Percentiles rank a stretch among this genome's conserved stretches.
Conservation (phyloP, 1,140 invertebrate genomes). For the Galleria mellonella region DNA sequence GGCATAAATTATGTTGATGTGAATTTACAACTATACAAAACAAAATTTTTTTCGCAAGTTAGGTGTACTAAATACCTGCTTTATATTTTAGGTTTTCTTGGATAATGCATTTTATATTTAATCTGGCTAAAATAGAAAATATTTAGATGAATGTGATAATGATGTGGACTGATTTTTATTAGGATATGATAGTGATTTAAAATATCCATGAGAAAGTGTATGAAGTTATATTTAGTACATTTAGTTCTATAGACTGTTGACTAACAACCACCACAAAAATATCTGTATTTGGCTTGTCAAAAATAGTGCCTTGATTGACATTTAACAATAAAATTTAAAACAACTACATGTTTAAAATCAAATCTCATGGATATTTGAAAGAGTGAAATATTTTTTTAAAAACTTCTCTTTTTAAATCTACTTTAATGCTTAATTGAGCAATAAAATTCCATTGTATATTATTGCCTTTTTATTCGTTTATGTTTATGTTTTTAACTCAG, state of each 20-base stretch:
- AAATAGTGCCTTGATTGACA: conserved; percentile 38
- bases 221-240: conserved; percentile 4
- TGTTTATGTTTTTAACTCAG: not conserved
- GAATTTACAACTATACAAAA: no score
- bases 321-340: conserved; percentile 1
- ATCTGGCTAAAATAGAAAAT: not conserved
- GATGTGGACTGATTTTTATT: conserved; percentile 38
- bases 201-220: conserved; percentile 37
- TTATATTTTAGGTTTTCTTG: no score
- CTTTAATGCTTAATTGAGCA: conserved; percentile 15
- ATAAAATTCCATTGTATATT: conserved; percentile 37
- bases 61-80: no score
- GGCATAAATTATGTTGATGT: no score
- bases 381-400: conserved; percentile 40
- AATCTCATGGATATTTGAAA: conserved; percentile 42
- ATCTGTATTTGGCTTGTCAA: conserved; percentile 10
- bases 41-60: no score
- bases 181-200: conserved; percentile 22
- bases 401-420: conserved; percentile 29
- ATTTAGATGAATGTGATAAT: conserved; percentile 32
- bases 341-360: not conserved
- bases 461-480: conserved; percentile 4
- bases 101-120: not conserved
- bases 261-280: no score
- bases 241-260: no score